These are phyloP conservation scores for Propithecus perrieri DNA, from an alignment of 2,797 vertebrate species.

Conservation along the genomic window DNA sequence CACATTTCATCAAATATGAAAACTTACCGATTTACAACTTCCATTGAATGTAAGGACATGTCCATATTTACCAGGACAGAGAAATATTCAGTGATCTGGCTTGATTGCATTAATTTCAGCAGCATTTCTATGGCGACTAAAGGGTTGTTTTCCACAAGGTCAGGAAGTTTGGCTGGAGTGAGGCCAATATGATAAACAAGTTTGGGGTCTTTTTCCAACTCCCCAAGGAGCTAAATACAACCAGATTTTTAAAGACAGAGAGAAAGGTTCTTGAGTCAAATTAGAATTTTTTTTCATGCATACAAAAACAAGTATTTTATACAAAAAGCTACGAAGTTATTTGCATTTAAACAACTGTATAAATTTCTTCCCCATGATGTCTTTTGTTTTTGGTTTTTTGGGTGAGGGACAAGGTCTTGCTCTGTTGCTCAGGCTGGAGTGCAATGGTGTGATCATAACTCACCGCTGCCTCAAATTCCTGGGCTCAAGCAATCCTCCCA, in stretches of 20 bases:
- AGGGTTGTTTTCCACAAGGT: constrained; percentile 99
- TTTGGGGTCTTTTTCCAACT: constrained; percentile 97
- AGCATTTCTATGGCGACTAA: constrained; percentile 99
- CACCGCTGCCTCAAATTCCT: background rate
- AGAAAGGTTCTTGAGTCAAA: background rate
- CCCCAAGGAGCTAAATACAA: constrained; percentile 91
- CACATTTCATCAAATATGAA: background rate
- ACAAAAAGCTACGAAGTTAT: background rate
- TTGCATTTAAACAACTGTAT: background rate
- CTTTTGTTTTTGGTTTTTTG: background rate
- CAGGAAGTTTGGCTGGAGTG: constrained; percentile 95
- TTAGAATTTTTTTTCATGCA: background rate
- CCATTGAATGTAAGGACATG: constrained; percentile 99
- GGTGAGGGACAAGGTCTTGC: background rate
- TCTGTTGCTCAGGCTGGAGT: background rate
- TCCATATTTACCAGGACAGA: constrained; percentile 99
- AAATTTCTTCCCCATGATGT: background rate
- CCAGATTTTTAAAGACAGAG: background rate
- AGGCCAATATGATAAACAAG: constrained; percentile 98
- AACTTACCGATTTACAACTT: constrained; percentile 97
- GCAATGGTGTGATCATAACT: background rate
- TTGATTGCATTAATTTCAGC: constrained; percentile 99
- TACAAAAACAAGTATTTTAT: background rate
- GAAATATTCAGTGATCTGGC: constrained; percentile 99
- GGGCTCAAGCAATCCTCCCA: background rate